These are phyloP conservation scores for Pristionchus japonicus DNA, from an alignment of 2,888 invertebrate species.

Conservation along the genomic window DNA sequence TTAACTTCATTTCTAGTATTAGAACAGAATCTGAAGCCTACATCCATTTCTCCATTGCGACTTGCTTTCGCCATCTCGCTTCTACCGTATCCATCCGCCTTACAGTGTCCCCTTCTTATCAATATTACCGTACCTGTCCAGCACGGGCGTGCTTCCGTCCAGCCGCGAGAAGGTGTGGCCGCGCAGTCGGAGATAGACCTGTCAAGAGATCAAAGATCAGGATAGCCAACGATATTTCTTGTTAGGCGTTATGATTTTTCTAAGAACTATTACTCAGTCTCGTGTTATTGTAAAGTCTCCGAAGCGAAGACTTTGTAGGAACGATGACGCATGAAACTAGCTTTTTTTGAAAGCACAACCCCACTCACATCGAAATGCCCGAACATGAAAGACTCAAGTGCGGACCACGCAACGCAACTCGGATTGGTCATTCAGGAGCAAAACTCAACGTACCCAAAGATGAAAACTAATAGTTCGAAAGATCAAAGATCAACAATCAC, in stretches of 20 bases:
- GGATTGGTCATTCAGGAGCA: background rate
- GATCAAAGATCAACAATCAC: background rate
- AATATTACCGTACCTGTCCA: constrained; percentile 81
- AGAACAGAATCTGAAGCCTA: too few species aligned
- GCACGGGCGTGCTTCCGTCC: constrained; percentile 91
- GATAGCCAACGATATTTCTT: too few species aligned
- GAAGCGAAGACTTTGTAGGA: background rate
- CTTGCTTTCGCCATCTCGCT: too few species aligned
- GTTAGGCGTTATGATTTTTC: too few species aligned
- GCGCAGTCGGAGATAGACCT: constrained; percentile 83
- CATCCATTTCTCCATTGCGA: too few species aligned
- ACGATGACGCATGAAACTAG: background rate
- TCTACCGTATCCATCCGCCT: background rate
- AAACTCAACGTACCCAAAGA: background rate
- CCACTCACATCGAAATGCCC: background rate
- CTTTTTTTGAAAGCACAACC: background rate
- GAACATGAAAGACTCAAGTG: background rate
- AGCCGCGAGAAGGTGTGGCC: constrained; percentile 86
- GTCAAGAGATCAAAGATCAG: background rate
- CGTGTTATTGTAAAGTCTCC: background rate
- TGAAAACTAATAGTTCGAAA: background rate
- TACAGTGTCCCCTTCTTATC: background rate
- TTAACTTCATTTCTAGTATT: background rate
- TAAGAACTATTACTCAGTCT: background rate
- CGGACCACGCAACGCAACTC: background rate